Evolutionary conservation across 2,888 invertebrate genomes (phyloP).

Genomic region (Chironomus riparius): DNA sequence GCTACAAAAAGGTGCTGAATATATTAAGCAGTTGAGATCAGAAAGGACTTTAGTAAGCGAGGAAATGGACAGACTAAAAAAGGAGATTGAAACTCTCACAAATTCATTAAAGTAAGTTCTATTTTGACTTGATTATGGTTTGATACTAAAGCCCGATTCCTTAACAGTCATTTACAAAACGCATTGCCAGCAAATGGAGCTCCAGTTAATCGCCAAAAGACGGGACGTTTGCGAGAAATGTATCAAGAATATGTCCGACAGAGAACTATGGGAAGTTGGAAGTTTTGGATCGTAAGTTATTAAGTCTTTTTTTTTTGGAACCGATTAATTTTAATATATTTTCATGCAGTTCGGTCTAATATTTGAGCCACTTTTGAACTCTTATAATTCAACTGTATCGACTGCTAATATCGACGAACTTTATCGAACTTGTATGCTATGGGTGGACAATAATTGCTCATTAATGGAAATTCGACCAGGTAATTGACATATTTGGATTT

Average conservation of each 20-base stretch:
- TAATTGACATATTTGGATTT: conserved; percentile 41
- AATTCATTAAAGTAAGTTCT: conserved; percentile 70
- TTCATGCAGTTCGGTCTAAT: conserved; percentile 76
- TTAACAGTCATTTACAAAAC: conserved; percentile 77
- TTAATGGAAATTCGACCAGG: conserved; percentile 88
- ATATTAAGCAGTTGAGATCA: conserved; percentile 77
- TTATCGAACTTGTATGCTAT: conserved; percentile 80
- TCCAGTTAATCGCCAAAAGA: conserved; percentile 81
- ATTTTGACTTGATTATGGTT: background rate
- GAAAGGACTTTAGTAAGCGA: conserved; percentile 81
- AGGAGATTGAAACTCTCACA: conserved; percentile 85
- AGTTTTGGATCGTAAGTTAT: conserved; percentile 94
- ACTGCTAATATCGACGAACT: conserved; percentile 85
- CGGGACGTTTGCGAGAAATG: conserved; percentile 85
- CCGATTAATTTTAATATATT: background rate
- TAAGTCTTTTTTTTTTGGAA: too few species aligned
- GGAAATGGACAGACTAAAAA: conserved; percentile 77
- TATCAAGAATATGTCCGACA: conserved; percentile 83
- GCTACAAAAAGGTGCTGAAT: conserved; percentile 94
- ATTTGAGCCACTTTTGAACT: conserved; percentile 77
- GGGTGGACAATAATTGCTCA: conserved; percentile 96
- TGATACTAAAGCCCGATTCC: background rate
- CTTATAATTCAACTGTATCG: conserved; percentile 86
- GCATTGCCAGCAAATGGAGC: conserved; percentile 93
- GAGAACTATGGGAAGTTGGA: conserved; percentile 87